Evolutionary conservation across 2,113 vertebrate genomes (phyloP).

Genomic region (Eidolon helvum): DNA sequence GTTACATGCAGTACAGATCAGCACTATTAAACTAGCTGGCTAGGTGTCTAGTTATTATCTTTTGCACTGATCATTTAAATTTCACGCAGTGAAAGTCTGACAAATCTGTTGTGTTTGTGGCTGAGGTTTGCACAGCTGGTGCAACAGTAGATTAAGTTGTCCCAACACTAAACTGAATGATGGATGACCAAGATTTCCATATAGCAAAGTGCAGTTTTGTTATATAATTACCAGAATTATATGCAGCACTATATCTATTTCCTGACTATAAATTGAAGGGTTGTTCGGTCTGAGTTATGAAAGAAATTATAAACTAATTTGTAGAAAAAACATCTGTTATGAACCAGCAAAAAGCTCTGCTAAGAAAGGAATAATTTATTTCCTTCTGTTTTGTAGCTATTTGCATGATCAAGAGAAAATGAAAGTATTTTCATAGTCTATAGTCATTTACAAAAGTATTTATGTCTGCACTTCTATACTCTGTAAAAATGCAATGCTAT

Average conservation of each 20-base stretch:
- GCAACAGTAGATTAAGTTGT: slow-evolving; percentile 81
- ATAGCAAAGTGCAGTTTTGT: slow-evolving; percentile 80
- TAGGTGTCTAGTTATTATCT: slow-evolving; percentile 54
- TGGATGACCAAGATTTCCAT: slow-evolving; percentile 79
- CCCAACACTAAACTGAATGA: slow-evolving; percentile 76
- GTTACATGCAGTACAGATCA: background rate
- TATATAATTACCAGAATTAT: slow-evolving; percentile 84
- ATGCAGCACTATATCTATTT: slow-evolving; percentile 80
- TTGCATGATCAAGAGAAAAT: slow-evolving; percentile 75
- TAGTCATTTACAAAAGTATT: slow-evolving; percentile 65
- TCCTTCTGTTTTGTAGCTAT: slow-evolving; percentile 71
- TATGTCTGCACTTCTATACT: background rate
- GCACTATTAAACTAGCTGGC: background rate
- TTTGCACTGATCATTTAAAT: slow-evolving; percentile 55
- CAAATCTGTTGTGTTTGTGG: slow-evolving; percentile 19
- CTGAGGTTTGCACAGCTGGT: slow-evolving; percentile 71
- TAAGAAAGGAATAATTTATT: slow-evolving; percentile 76
- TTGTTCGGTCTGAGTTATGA: slow-evolving; percentile 85
- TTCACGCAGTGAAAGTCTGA: slow-evolving; percentile 18
- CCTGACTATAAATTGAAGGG: slow-evolving; percentile 80
- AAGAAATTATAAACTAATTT: slow-evolving; percentile 87
- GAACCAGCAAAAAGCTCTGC: slow-evolving; percentile 53
- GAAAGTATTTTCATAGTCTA: slow-evolving; percentile 24
- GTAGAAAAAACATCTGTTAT: slow-evolving; percentile 83
- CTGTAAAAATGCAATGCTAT: slow-evolving; percentile 18